Base-by-base conservation (phyloP, 64 coral and sea anemone species). In the Porites australiensis region DNA sequence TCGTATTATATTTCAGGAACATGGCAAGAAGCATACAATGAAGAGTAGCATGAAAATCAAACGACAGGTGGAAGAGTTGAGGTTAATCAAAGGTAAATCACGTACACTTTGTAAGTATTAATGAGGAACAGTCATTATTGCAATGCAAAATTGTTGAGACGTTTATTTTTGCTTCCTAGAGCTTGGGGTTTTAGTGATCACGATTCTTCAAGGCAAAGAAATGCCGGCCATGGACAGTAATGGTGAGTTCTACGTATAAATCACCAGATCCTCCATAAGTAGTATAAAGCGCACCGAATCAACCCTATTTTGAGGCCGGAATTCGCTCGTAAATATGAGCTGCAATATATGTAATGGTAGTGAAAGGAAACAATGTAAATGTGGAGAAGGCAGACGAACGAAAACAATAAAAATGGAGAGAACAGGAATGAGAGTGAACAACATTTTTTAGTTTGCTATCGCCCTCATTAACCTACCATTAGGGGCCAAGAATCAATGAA, bases 151-250 rank as follows among this genome's bases (percentile, higher is more conserved):
- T 45, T 6, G 16, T 44, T 52, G 67, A 4, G 10, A 54, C 46
- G 21, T 8, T 44, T 88, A 8, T n/a, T 21, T 75, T 88, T n/a
- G 13, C 64, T 48, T 64, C 14, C 16, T 8, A 97, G 95, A 97
- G 83, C 91, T 89, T 47, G 95, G 95, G 45, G 95, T 94, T 0
- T 27, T 97, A 13, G 88, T 97, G 3, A 84, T 97, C 2, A 91
- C 95, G 8, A 47, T 97, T 12, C 77, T 97, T 3, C 92, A 97
- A 64, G 95, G 87, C 3, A 87, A 82, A 81, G 92, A 97, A 20
- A 89, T 97, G 82, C 88, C 64, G 1, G 92, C 95, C 22, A 97
- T 97, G 95, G 95, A 97, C 21, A 97, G 92, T 19, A 97, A 97
- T 76, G 95, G 91, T 93, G 43, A 69, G 82, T 74, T 22, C 0